phyloP scores from a whole-genome alignment of 1,140 invertebrate genomes.

The Temnothorax curvispinosus region DNA sequence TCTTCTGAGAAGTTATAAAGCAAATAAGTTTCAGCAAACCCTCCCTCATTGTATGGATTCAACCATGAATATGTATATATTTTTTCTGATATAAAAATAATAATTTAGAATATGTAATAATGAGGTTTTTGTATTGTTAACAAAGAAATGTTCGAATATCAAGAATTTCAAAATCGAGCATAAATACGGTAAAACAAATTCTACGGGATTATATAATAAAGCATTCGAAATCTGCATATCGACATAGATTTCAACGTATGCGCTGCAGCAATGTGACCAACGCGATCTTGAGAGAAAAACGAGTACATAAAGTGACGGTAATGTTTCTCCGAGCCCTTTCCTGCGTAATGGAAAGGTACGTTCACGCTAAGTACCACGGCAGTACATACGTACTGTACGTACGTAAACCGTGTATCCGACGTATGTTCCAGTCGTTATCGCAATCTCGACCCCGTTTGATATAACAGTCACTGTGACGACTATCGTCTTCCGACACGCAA shows the following conservation, averaged over 20 bases:
- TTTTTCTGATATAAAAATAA: background rate
- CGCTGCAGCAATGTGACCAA: background rate
- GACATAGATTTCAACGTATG: background rate
- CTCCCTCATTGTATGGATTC: background rate
- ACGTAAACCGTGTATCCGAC: slow-evolving; percentile 79
- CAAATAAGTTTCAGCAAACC: background rate
- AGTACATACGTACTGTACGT: slow-evolving; percentile 60
- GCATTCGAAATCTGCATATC: background rate
- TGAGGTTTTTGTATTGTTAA: background rate
- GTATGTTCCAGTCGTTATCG: slow-evolving; percentile 83
- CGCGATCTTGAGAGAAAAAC: slow-evolving; percentile 40
- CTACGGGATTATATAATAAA: background rate
- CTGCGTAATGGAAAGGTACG: slow-evolving; percentile 73
- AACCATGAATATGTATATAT: background rate
- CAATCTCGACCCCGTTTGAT: slow-evolving; percentile 82
- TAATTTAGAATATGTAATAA: background rate
- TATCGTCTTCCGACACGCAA: slow-evolving; percentile 84
- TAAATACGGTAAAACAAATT: background rate
- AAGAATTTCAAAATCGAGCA: background rate
- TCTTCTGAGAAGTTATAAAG: background rate
- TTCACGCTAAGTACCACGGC: slow-evolving; percentile 63
- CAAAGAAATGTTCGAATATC: background rate
- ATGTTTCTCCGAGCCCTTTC: slow-evolving; percentile 53
- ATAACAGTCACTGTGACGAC: slow-evolving; percentile 85
- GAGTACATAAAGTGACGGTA: slow-evolving; percentile 33